Percentiles rank a stretch among this genome's conserved stretches.
phyloP scores from a whole-genome alignment of 2,888 invertebrate genomes.

The Dioctria linearis region DNA sequence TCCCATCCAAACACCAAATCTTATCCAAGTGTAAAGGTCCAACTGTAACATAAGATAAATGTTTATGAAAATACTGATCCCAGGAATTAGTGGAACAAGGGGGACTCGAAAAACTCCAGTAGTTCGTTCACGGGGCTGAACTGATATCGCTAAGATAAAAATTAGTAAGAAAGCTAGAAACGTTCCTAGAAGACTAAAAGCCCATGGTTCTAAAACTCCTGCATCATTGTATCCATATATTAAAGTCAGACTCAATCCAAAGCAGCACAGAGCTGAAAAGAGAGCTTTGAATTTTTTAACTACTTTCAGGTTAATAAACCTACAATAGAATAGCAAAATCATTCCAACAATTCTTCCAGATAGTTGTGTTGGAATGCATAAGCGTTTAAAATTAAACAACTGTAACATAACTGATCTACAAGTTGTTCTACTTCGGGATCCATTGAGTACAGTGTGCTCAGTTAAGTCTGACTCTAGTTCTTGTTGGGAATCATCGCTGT shows the following conservation, averaged over 20 bases:
- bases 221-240: constrained; percentile 65
- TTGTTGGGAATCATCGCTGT: constrained; percentile 59
- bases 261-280: constrained; percentile 64
- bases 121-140: constrained; percentile 66
- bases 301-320: constrained; percentile 54
- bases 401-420: constrained; percentile 63
- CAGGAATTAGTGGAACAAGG: constrained; percentile 85
- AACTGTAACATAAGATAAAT: constrained; percentile 89
- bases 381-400: constrained; percentile 65
- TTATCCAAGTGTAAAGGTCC: constrained; percentile 84
- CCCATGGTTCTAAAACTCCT: constrained; percentile 63
- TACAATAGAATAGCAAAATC: constrained; percentile 66
- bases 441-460: constrained; percentile 62
- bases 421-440: constrained; percentile 60
- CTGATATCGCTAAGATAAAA: constrained; percentile 64
- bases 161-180: constrained; percentile 62
- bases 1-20: constrained; percentile 86
- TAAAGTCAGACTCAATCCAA: constrained; percentile 65
- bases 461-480: constrained; percentile 31
- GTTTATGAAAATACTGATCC: constrained; percentile 86
- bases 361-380: constrained; percentile 63
- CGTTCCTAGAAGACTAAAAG: constrained; percentile 62
- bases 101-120: constrained; percentile 78
- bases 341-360: constrained; percentile 66
- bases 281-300: not conserved